These are phyloP conservation scores for Ophion obscuratus DNA, from an alignment of 2,888 invertebrate species.

Conservation along the genomic window DNA sequence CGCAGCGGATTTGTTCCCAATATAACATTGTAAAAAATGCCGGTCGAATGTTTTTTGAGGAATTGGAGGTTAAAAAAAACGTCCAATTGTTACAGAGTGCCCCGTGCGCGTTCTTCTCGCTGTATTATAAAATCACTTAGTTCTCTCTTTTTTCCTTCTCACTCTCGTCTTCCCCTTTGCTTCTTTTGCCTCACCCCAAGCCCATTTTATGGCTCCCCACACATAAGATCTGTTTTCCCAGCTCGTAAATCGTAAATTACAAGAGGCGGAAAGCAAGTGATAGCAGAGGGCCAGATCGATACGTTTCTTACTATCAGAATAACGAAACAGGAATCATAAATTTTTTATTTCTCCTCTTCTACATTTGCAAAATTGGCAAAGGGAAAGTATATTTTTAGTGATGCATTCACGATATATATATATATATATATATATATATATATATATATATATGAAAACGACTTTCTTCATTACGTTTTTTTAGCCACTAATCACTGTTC, in stretches of 20 bases:
- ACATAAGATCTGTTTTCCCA: slow-evolving; percentile 34
- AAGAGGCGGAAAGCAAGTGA: slow-evolving; percentile 58
- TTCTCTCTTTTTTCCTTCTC: slow-evolving; percentile 36
- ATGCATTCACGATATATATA: neutral
- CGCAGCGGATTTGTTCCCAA: too few relatives aligned
- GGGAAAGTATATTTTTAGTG: neutral
- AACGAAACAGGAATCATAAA: neutral
- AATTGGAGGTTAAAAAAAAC: neutral
- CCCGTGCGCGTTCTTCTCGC: slow-evolving; percentile 2
- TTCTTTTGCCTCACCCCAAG: slow-evolving; percentile 8
- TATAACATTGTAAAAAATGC: too few relatives aligned
- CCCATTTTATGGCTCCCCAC: slow-evolving; percentile 55
- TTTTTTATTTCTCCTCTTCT: neutral
- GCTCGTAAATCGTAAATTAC: slow-evolving; percentile 68
- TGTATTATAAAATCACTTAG: slow-evolving; percentile 44
- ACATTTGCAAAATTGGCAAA: neutral
- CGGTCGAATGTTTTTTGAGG: neutral
- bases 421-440: too few relatives aligned
- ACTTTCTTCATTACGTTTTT: neutral
- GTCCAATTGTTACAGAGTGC: neutral
- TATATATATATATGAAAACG: too few relatives aligned
- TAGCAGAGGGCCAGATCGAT: neutral
- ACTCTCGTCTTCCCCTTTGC: slow-evolving; percentile 4
- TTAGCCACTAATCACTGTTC: neutral
- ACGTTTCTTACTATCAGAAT: neutral